Evolutionary conservation across 2,797 vertebrate genomes (phyloP).

Genomic region (Aeoliscus strigatus): DNA sequence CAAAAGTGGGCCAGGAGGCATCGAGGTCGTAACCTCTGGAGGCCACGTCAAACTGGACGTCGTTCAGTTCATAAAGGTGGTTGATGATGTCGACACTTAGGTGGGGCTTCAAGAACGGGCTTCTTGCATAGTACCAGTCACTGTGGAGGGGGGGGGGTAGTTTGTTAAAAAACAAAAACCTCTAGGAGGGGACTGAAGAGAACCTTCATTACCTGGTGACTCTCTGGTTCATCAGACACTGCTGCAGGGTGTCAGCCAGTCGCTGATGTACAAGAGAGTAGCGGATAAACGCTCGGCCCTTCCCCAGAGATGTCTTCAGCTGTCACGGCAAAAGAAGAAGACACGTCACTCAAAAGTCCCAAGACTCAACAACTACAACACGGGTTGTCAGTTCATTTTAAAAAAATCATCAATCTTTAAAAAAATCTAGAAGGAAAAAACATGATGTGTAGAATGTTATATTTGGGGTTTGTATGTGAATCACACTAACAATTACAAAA

Average conservation of each 20-base stretch:
- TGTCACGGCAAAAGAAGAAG: constrained; percentile 45
- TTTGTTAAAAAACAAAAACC: too few species aligned
- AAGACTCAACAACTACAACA: neutral
- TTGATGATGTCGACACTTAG: constrained; percentile 86
- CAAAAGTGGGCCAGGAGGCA: constrained; percentile 91
- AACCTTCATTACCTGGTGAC: constrained; percentile 81
- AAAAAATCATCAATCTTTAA: too few species aligned
- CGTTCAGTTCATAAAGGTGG: constrained; percentile 92
- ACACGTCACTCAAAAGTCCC: neutral
- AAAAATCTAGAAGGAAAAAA: too few species aligned
- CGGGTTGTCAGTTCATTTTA: neutral
- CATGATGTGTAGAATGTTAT: too few species aligned
- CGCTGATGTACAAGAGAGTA: constrained; percentile 95
- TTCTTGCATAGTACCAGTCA: constrained; percentile 94
- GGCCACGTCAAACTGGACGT: constrained; percentile 91
- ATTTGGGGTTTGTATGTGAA: too few species aligned
- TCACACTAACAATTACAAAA: too few species aligned
- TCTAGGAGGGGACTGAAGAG: neutral
- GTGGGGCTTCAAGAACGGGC: constrained; percentile 88
- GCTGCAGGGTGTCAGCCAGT: constrained; percentile 92
- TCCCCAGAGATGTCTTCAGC: constrained; percentile 92
- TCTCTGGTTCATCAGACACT: constrained; percentile 91
- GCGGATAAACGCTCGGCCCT: constrained; percentile 90
- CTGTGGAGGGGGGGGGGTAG: constrained; percentile 58
- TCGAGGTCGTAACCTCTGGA: constrained; percentile 93